Percentiles rank a stretch among this genome's conserved stretches.
Conservation (phyloP, 2,113 vertebrate genomes). For the Tupaia tana region DNA sequence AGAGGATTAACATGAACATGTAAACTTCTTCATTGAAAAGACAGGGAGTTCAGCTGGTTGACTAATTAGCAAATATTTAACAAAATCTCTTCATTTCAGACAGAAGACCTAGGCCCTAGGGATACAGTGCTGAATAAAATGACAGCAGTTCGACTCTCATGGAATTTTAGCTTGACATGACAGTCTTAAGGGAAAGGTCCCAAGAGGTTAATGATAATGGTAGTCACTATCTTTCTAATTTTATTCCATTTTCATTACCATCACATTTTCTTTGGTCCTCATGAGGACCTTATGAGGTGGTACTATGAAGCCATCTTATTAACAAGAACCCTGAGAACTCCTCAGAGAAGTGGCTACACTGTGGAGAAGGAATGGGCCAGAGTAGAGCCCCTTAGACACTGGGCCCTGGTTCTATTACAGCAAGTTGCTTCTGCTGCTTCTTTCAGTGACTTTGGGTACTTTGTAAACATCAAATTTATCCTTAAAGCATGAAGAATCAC, state of each 20-base stretch:
- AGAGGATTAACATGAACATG: neutral
- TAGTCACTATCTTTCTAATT: neutral
- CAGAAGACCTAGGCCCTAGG: neutral
- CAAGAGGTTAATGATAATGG: neutral
- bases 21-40: neutral
- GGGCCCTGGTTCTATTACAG: neutral
- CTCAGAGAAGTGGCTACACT: neutral
- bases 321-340: neutral
- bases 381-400: neutral
- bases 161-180: neutral
- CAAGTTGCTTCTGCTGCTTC: rapidly evolving
- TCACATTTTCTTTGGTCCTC: neutral
- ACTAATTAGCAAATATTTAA: neutral
- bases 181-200: neutral
- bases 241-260: neutral
- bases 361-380: neutral
- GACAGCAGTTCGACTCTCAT: neutral
- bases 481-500: neutral
- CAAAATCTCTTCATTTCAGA: neutral
- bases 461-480: neutral
- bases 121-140: too few species aligned
- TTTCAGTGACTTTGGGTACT: neutral
- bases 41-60: neutral
- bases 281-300: too few species aligned
- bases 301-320: neutral